Percentiles rank a stretch among this genome's conserved stretches.
Conservation (phyloP, 2,113 vertebrate genomes). For the Raphicerus campestris region DNA sequence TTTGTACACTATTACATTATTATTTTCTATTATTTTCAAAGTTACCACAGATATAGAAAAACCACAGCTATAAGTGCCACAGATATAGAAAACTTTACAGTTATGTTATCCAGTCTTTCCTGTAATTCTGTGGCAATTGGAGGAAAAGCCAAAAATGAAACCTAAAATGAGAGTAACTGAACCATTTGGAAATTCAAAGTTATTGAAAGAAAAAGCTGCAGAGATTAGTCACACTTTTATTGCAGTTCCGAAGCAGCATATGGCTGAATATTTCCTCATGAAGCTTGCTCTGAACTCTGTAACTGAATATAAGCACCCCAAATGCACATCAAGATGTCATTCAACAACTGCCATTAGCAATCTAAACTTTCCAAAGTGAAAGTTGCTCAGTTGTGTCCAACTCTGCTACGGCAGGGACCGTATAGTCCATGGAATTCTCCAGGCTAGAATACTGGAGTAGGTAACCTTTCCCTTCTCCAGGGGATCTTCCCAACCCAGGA, state of each 20-base stretch:
- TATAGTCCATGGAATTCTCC: not conserved
- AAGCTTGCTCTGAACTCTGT: not conserved
- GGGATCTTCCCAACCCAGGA: not conserved
- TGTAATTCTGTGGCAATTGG: not conserved
- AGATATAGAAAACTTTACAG: not conserved
- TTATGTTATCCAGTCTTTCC: not conserved
- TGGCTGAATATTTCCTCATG: not conserved
- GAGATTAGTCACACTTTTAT: not conserved
- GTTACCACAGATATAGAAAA: not conserved
- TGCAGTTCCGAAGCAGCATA: not conserved
- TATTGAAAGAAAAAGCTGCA: not conserved
- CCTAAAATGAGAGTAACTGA: not conserved
- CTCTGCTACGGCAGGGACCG: not conserved
- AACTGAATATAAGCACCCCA: not conserved
- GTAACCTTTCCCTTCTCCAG: not conserved
- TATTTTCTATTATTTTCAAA: not conserved
- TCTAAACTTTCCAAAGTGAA: not conserved
- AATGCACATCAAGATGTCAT: not conserved
- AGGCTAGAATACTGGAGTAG: not conserved
- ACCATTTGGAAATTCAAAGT: constrained; percentile 17
- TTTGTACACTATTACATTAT: not conserved
- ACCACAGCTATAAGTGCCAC: not conserved
- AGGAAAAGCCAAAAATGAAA: not conserved
- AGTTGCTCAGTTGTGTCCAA: not conserved
- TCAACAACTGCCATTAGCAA: not conserved